These are phyloP conservation scores for Tiliacea citrago DNA, from an alignment of 2,888 invertebrate genomes.

Conservation along the genomic window DNA sequence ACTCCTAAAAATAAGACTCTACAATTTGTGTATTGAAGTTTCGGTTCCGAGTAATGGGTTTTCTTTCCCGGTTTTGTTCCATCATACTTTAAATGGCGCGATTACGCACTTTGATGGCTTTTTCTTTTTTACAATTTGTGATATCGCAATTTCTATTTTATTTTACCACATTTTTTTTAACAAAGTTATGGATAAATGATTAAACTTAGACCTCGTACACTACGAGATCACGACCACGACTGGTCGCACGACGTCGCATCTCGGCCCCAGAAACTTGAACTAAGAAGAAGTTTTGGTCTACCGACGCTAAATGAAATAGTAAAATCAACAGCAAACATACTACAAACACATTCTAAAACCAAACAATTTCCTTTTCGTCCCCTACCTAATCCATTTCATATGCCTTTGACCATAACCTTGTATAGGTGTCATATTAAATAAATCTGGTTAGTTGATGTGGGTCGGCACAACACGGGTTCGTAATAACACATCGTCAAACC, in stretches of 20 bases:
- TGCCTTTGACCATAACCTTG: conserved; percentile 11
- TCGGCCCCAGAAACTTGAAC: background rate
- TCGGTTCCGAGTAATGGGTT: conserved; percentile 45
- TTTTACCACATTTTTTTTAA: background rate
- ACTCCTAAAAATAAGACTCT: conserved; percentile 34
- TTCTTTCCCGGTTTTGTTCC: conserved; percentile 20
- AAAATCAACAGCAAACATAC: background rate
- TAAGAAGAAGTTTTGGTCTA: background rate
- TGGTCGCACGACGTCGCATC: background rate
- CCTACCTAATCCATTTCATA: conserved; percentile 6
- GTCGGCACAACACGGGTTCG: conserved; percentile 36
- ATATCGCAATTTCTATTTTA: conserved; percentile 13
- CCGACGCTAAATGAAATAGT: background rate
- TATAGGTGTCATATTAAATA: conserved; percentile 58
- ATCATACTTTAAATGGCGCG: conserved; percentile 36
- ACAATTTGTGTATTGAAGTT: conserved; percentile 48
- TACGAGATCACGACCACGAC: background rate
- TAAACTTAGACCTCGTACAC: background rate
- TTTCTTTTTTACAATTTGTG: conserved; percentile 27
- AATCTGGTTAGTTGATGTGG: conserved; percentile 57
- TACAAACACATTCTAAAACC: background rate
- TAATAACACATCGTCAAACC: conserved; percentile 38
- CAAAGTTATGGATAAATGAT: background rate
- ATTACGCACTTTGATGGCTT: conserved; percentile 38
- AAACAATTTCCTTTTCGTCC: conserved; percentile 5